These are phyloP conservation scores for Zapus hudsonius DNA, from an alignment of 2,113 vertebrate species.

Conservation along the genomic window DNA sequence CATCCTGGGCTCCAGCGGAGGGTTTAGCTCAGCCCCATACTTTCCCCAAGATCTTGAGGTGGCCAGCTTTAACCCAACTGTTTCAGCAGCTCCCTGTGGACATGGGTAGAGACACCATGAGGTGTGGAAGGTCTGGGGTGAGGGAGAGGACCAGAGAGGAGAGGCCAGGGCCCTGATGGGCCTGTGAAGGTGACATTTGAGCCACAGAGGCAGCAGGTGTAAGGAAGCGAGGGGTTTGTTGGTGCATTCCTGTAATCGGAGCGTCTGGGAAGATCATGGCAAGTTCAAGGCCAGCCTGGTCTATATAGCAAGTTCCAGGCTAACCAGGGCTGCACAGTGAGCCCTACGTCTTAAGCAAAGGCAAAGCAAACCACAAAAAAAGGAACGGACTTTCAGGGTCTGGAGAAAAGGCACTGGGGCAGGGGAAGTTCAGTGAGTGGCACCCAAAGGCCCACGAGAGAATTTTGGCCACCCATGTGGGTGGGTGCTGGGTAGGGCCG, in stretches of 20 bases:
- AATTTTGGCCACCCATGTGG: neutral
- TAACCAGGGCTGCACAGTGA: neutral
- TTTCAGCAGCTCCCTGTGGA: neutral
- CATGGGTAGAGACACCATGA: neutral
- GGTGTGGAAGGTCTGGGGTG: too few species aligned
- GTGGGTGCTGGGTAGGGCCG: neutral
- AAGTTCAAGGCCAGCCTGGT: neutral
- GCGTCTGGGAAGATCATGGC: too few species aligned
- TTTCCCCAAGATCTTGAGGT: neutral
- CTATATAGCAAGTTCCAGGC: too few species aligned
- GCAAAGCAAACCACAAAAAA: neutral
- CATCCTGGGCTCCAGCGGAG: neutral
- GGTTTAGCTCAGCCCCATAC: neutral
- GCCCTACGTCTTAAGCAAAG: neutral
- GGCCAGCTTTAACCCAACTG: neutral
- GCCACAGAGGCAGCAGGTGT: neutral
- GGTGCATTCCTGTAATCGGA: neutral
- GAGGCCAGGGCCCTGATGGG: neutral
- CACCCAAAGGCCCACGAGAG: neutral
- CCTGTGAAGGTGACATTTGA: neutral
- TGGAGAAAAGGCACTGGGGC: neutral
- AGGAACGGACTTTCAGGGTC: neutral
- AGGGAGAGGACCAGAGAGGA: neutral
- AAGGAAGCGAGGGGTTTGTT: neutral
- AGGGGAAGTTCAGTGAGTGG: neutral